Evolutionary conservation across 2,797 vertebrate species (phyloP), one percentile per base, ranked within the genome.

Genomic region (Gephyroberyx darwinii): DNA sequence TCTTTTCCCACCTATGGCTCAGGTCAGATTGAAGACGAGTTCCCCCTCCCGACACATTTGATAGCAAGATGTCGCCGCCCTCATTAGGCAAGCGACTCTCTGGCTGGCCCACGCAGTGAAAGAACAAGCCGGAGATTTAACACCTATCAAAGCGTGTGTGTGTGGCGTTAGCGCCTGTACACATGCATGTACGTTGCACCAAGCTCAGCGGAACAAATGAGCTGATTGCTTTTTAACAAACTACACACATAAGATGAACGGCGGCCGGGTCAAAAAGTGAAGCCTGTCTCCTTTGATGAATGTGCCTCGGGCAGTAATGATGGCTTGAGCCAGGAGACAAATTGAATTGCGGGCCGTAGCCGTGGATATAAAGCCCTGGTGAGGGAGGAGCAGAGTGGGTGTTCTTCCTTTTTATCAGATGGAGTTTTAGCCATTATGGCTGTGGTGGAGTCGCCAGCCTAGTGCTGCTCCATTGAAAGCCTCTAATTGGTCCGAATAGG

Each of bases 311-410:
- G 77, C 80, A 73, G 77, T 81, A 87, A 82, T 81, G 70, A 85
- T 75, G 81, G 71, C 80, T 86, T 76, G 54, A 71, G 62, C 76
- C 13, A 39, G 63, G 64, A 74, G 79, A 84, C 62, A 81, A 90
- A 92, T 90, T 85, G 64, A 86, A 88, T 91, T 90, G 80, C 13
- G 47, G 74, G 72, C 69, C 66, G 65, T 80, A n/a, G 55, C 62
- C 65, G 78, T 82, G 85, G 86, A 90, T 87, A 69, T 77, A 75
- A 48, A 47, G 51, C 22, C 58, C 60, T 50, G 45, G 79, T 57
- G 74, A 78, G 64, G 83, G 85, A 69, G 71, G 79, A 78, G 64
- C 70, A 80, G 75, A 82, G 69, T 81, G 85, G 86, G 76, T 62
- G 74, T 82, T 77, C 51, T 80, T 86, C 55, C 82, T 70, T 77